phyloP scores from a whole-genome alignment of 2,797 vertebrate species.

The Crocodylus rhombifer region DNA sequence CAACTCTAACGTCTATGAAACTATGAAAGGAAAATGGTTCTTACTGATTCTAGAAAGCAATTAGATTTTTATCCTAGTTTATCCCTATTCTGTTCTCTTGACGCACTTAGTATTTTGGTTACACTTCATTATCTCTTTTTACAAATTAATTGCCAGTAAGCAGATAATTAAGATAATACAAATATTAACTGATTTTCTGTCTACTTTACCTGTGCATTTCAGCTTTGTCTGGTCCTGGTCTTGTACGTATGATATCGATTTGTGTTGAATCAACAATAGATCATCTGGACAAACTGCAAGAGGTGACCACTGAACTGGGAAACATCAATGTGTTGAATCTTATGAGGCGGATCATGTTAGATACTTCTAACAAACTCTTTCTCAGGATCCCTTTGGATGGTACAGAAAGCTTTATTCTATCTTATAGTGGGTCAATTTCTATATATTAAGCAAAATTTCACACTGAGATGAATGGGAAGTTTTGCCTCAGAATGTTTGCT shows the following conservation, averaged over 20 bases:
- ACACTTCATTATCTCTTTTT: neutral
- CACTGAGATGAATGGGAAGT: neutral
- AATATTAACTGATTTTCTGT: neutral
- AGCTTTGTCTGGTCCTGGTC: constrained; percentile 92
- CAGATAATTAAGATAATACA: accelerated
- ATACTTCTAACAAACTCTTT: constrained; percentile 93
- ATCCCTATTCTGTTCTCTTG: too few relatives aligned
- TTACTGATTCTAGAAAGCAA: too few relatives aligned
- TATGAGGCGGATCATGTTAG: constrained; percentile 90
- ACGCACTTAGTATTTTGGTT: too few relatives aligned
- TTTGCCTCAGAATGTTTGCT: neutral
- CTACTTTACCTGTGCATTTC: neutral
- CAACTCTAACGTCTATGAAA: too few relatives aligned
- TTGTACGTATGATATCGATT: constrained; percentile 86
- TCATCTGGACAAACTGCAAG: constrained; percentile 86
- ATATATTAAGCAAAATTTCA: neutral
- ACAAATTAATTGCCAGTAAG: accelerated
- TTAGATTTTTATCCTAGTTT: too few relatives aligned
- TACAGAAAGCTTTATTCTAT: constrained; percentile 61
- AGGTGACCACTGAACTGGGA: constrained; percentile 80
- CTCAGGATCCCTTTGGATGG: constrained; percentile 92
- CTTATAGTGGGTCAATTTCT: neutral
- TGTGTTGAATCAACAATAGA: constrained; percentile 85
- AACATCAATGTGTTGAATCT: constrained; percentile 89
- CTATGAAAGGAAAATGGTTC: too few relatives aligned